Conservation (phyloP, 2,797 vertebrate genomes). For the Hirundo rustica region DNA sequence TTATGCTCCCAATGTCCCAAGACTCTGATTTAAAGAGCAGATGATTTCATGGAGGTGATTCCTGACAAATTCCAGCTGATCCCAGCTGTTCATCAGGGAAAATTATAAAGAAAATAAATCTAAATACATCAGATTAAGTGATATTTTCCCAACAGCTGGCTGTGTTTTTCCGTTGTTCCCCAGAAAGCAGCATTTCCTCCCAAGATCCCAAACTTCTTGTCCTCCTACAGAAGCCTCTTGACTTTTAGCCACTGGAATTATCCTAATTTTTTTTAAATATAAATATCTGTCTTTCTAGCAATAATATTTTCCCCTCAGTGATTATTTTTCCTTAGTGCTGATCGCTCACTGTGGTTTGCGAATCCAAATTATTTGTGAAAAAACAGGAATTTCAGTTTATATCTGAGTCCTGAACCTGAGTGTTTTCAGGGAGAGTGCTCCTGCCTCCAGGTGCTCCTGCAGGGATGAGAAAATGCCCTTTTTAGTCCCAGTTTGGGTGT, state of each 20-base stretch:
- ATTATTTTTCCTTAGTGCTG: neutral
- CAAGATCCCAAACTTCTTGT: neutral
- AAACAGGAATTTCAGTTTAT: neutral
- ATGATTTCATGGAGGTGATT: neutral
- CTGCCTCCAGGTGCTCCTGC: neutral
- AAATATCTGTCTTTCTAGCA: neutral
- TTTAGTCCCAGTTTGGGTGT: neutral
- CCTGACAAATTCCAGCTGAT: constrained; percentile 10
- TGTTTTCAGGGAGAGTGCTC: neutral
- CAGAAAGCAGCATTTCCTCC: neutral
- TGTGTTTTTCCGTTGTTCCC: neutral
- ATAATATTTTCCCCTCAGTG: neutral
- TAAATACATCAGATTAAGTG: neutral
- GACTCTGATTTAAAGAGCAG: neutral
- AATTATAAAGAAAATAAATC: neutral
- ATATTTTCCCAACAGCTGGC: neutral
- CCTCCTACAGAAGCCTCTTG: neutral
- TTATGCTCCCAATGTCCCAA: neutral
- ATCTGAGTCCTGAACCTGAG: neutral
- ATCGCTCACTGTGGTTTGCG: neutral
- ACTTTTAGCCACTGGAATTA: neutral
- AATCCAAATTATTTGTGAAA: neutral
- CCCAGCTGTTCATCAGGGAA: neutral
- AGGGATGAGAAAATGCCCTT: neutral
- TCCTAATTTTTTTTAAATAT: neutral